These are phyloP conservation scores for Halictus quadricinctus DNA, from an alignment of 2,888 invertebrate genomes.

Conservation along the genomic window DNA sequence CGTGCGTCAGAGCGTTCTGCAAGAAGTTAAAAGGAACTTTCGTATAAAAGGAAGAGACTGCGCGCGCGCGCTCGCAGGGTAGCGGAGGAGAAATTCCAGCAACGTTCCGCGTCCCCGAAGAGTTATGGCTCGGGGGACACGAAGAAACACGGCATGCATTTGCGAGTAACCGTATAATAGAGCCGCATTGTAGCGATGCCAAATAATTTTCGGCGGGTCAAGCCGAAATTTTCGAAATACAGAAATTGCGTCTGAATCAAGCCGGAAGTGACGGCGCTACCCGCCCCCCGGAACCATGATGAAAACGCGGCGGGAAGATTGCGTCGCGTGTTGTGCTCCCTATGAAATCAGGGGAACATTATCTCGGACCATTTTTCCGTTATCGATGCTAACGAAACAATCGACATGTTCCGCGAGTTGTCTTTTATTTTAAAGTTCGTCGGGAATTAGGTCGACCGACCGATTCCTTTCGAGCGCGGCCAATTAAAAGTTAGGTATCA, in stretches of 20 bases:
- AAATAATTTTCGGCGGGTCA: slow-evolving; percentile 61
- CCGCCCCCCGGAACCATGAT: background rate
- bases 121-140: slow-evolving; percentile 66
- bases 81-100: slow-evolving; percentile 59
- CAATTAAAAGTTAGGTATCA: background rate
- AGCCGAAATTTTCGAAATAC: slow-evolving; percentile 54
- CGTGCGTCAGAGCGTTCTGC: slow-evolving; percentile 45
- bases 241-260: slow-evolving; percentile 51
- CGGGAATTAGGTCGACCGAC: background rate
- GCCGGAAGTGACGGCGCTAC: slow-evolving; percentile 9
- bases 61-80: background rate
- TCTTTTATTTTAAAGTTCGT: background rate
- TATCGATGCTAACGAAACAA: background rate
- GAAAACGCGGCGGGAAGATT: slow-evolving; percentile 6
- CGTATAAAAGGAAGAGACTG: slow-evolving; percentile 49
- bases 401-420: background rate
- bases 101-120: slow-evolving; percentile 66
- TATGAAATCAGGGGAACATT: background rate
- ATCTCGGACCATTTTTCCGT: background rate
- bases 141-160: slow-evolving; percentile 70
- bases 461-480: background rate
- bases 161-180: slow-evolving; percentile 66
- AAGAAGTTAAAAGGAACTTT: slow-evolving; percentile 63
- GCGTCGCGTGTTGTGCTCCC: background rate
- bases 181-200: slow-evolving; percentile 57